These are phyloP conservation scores for Eriocheir sinensis DNA, from an alignment of 1,140 invertebrate species.

Conservation along the genomic window DNA sequence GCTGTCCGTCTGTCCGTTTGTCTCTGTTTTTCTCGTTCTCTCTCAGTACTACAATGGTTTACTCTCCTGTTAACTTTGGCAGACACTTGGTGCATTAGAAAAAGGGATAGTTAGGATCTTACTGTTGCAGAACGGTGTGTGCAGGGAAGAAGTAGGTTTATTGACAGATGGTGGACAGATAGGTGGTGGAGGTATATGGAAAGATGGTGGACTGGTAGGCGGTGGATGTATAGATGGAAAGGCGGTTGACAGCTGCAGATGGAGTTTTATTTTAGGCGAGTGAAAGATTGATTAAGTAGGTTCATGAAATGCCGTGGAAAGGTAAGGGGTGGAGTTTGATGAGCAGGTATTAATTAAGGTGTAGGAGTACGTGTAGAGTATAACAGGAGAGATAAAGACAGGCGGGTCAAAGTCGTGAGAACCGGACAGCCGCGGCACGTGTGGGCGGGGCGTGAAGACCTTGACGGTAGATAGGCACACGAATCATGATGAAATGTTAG, in stretches of 20 bases:
- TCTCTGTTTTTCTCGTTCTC: conserved; percentile 1
- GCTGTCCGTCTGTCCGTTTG: neutral
- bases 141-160: neutral
- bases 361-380: neutral
- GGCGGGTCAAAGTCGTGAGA: neutral
- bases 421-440: neutral
- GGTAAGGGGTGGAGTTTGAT: neutral
- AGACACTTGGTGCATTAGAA: too few relatives aligned
- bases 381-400: neutral
- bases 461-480: too few relatives aligned
- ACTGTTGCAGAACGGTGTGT: too few relatives aligned
- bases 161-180: neutral
- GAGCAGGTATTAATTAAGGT: neutral
- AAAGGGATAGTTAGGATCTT: too few relatives aligned
- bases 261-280: neutral
- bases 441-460: too few relatives aligned
- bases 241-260: too few relatives aligned
- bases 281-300: neutral
- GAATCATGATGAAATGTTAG: too few relatives aligned
- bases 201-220: neutral
- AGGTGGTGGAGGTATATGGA: neutral
- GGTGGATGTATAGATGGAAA: too few relatives aligned
- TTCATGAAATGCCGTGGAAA: neutral
- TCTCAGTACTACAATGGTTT: too few relatives aligned
- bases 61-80: too few relatives aligned